Evolutionary conservation across 2,113 vertebrate genomes (phyloP), one percentile per base, ranked within the genome.

Genomic region (Struthidea cinerea): DNA sequence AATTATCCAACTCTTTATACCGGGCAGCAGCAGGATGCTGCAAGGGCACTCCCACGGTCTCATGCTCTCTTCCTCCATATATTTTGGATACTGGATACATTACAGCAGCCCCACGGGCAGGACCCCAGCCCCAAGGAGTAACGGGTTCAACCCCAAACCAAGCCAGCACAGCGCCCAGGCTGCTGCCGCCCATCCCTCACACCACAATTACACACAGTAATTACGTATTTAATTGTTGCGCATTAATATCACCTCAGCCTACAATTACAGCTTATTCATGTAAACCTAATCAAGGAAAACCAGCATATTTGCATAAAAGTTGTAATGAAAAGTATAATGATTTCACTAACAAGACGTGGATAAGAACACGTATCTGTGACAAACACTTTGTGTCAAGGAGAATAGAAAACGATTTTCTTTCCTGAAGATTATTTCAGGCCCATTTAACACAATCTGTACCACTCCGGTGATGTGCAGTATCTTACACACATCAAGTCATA

Each of bases 391-490:
- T 98, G 94, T 97, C 98, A 98, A 97, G 94, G 97, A 97, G 97
- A 98, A 98, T 79, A 95, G 96, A 97, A 97, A 98, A 96, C 97
- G 96, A 98, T 98, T 98, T 94, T 96, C 97, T 94, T 97, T 98
- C 97, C 97, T 96, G 97, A 97, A 98, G 98, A 99, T 98, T 99
- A 98, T 98, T 98, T 98, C 98, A 98, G 98, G 98, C 94, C 98
- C 98, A 99, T 99, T 99, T 98, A 99, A 98, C 98, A 98, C 98
- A 98, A 99, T 98, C 98, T 98, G 98, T 95, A 97, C 96, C 98
- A 98, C 98, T 98, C 98, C 87, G 96, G 82, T 96, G 96, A 97
- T 90, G 96, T 86, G 92, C 94, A 69, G 86, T 89, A 94, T 96
- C 96, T 93, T 67, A 92, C 87, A 85, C 95, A 96, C 93, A 94